Percentiles rank a stretch among this genome's conserved stretches.
Conservation (phyloP, 1,140 invertebrate genomes). For the Euwallacea fornicatus region DNA sequence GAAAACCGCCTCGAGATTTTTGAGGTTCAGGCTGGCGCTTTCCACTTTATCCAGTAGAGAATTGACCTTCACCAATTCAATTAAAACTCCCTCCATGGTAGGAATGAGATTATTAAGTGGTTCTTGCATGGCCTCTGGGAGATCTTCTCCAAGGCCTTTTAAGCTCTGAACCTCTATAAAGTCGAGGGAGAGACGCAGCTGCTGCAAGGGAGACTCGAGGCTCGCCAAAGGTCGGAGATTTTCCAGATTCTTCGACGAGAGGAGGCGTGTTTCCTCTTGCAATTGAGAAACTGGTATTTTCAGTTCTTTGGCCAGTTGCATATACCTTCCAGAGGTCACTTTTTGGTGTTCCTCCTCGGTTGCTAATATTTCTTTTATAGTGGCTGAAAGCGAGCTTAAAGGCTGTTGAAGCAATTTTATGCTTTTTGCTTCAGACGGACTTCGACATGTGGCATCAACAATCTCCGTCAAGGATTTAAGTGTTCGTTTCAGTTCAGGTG, state of each 20-base stretch:
- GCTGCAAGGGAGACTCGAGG: slow-evolving; percentile 18
- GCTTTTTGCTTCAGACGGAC: slow-evolving; percentile 15
- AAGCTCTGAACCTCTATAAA: slow-evolving; percentile 11
- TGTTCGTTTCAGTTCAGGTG: slow-evolving; percentile 1
- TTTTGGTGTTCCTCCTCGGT: neutral
- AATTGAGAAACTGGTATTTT: slow-evolving; percentile 23
- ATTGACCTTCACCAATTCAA: slow-evolving; percentile 39
- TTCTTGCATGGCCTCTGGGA: slow-evolving; percentile 9
- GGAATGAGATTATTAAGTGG: slow-evolving; percentile 21
- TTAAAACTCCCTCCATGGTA: slow-evolving; percentile 34
- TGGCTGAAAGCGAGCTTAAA: neutral
- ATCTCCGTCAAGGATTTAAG: neutral
- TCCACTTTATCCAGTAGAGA: slow-evolving; percentile 24
- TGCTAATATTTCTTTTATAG: neutral
- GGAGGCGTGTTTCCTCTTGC: slow-evolving; percentile 16
- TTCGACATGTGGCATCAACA: too few relatives aligned
- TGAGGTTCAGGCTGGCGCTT: slow-evolving; percentile 10
- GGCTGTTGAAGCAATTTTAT: neutral
- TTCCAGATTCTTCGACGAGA: slow-evolving; percentile 17
- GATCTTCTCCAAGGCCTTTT: slow-evolving; percentile 6
- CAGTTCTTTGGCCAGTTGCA: slow-evolving; percentile 10
- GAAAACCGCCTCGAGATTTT: slow-evolving; percentile 15
- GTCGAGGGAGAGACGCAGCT: slow-evolving; percentile 13
- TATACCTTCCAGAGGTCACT: neutral
- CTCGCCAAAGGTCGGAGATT: neutral